Evolutionary conservation across 2,113 vertebrate species (phyloP).

Genomic region (Myrmecobius fasciatus): DNA sequence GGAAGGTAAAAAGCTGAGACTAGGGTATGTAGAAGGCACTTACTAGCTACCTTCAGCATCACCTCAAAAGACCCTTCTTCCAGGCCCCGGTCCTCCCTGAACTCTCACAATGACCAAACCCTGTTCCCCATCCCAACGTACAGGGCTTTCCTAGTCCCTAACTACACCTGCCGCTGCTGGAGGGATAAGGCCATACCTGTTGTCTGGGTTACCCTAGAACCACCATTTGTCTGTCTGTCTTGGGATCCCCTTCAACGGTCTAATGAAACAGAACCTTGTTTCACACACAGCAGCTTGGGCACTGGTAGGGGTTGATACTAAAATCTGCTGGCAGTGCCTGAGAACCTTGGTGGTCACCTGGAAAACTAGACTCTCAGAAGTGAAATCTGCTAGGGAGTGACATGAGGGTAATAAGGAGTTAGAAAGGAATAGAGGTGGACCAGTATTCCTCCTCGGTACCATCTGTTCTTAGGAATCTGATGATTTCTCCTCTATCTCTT

Average conservation of each 20-base stretch:
- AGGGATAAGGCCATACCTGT: not conserved
- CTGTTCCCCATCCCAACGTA: not conserved
- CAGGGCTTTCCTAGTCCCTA: not conserved
- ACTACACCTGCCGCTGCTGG: not conserved
- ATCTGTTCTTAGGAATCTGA: not conserved
- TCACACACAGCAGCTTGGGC: not conserved
- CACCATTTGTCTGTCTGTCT: not conserved
- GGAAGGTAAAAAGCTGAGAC: slow-evolving; percentile 33
- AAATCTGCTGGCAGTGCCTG: not conserved
- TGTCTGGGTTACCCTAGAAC: not conserved
- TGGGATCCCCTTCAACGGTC: not conserved
- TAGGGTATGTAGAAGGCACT: not conserved
- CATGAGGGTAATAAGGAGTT: not conserved
- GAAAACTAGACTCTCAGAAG: not conserved
- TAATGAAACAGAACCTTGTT: not conserved
- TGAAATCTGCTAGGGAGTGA: not conserved
- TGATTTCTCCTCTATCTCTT: not conserved
- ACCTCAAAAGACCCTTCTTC: not conserved
- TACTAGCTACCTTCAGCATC: not conserved
- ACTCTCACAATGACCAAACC: not conserved
- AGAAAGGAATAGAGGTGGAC: not conserved
- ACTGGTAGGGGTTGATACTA: not conserved
- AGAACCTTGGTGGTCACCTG: not conserved
- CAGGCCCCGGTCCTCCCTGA: not conserved
- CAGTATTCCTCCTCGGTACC: not conserved